These are phyloP conservation scores for Eleutherodactylus coqui DNA, from an alignment of 2,797 vertebrate genomes.

Conservation along the genomic window DNA sequence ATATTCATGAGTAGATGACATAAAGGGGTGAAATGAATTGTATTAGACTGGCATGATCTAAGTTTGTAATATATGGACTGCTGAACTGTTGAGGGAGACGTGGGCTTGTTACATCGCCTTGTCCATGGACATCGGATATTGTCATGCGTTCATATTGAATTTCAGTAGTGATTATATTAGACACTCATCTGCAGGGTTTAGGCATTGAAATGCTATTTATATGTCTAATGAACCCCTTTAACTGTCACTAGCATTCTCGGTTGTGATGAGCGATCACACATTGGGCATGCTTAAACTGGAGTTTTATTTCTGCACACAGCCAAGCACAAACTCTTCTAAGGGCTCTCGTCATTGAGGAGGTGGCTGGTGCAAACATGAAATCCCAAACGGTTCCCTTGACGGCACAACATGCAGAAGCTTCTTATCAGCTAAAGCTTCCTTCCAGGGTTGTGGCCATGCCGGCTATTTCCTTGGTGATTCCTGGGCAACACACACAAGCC, in stretches of 20 bases:
- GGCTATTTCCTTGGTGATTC: constrained; percentile 44
- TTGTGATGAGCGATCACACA: not conserved
- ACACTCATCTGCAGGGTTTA: not conserved
- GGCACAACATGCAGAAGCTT: constrained; percentile 34
- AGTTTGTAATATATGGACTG: not conserved
- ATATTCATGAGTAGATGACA: not conserved
- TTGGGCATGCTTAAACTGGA: constrained; percentile 9
- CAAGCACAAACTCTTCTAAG: not conserved
- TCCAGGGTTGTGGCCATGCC: constrained; percentile 36
- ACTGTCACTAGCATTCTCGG: constrained; percentile 3
- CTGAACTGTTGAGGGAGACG: not conserved
- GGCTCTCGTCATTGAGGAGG: not conserved
- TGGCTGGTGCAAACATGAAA: not conserved
- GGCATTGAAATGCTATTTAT: not conserved
- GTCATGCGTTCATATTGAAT: not conserved
- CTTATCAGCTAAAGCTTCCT: constrained; percentile 36
- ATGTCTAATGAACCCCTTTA: not conserved
- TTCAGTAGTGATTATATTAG: not conserved
- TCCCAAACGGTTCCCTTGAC: constrained; percentile 31
- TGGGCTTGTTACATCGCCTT: not conserved
- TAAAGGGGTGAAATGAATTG: not conserved
- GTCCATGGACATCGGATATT: not conserved
- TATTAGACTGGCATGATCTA: not conserved
- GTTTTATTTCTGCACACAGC: constrained; percentile 11
- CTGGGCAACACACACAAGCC: constrained; percentile 52